Evolutionary conservation across 2,113 vertebrate species (phyloP).

Genomic region (Lamprotornis superbus): DNA sequence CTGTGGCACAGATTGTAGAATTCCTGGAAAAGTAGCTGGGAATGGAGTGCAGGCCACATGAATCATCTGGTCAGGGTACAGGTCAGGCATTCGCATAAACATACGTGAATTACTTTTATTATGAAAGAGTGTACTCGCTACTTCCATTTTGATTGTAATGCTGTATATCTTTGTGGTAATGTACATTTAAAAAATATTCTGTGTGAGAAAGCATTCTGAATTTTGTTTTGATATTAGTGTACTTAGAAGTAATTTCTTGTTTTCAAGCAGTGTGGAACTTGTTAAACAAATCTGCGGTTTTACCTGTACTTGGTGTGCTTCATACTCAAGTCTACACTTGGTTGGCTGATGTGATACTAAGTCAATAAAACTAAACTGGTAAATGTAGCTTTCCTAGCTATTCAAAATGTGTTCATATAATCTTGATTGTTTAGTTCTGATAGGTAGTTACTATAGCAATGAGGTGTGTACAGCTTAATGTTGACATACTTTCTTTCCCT

Average conservation of each 20-base stretch:
- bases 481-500: neutral
- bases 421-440: neutral
- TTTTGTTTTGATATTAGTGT: neutral
- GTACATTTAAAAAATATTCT: neutral
- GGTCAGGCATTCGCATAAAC: neutral
- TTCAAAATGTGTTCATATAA: neutral
- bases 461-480: accelerated
- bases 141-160: neutral
- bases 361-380: neutral
- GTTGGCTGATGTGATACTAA: neutral
- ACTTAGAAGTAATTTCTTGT: neutral
- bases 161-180: neutral
- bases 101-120: neutral
- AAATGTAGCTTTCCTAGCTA: neutral
- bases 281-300: neutral
- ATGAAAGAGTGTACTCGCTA: neutral
- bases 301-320: neutral
- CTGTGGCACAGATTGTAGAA: neutral
- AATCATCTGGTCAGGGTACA: neutral
- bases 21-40: neutral
- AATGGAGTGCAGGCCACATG: neutral
- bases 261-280: neutral
- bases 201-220: neutral
- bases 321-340: neutral
- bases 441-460: neutral